These are phyloP conservation scores for Zosterops pallidus DNA, from an alignment of 2,113 vertebrate genomes.

Conservation along the genomic window DNA sequence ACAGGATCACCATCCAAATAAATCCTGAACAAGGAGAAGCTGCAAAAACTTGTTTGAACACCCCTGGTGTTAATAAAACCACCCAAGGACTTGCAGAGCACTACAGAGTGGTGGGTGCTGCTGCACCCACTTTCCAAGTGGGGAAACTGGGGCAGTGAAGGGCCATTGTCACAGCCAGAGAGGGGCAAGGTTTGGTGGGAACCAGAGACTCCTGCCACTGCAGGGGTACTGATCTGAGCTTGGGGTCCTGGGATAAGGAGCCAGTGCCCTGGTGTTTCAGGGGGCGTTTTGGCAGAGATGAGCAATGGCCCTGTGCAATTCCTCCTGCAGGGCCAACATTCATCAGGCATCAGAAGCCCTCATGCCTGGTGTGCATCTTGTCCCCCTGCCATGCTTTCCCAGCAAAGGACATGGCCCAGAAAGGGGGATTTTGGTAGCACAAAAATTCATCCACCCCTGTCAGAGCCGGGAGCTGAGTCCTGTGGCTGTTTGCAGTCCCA, in stretches of 20 bases:
- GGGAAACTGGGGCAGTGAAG: neutral
- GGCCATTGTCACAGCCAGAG: neutral
- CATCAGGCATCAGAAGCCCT: neutral
- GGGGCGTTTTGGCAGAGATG: neutral
- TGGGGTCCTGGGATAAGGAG: neutral
- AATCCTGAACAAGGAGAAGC: neutral
- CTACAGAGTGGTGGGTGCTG: neutral
- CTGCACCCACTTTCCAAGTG: neutral
- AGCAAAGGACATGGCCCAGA: neutral
- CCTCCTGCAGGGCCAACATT: neutral
- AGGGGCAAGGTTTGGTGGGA: neutral
- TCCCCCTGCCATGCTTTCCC: rapidly evolving
- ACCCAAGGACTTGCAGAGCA: neutral
- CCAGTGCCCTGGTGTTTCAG: neutral
- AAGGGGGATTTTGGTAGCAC: neutral
- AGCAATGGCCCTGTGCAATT: neutral
- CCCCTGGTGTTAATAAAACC: neutral
- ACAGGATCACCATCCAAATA: neutral
- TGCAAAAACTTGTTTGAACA: neutral
- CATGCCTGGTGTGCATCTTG: rapidly evolving
- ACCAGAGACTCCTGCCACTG: neutral
- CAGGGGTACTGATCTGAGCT: neutral
- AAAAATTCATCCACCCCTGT: neutral
- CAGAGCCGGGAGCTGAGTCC: neutral
- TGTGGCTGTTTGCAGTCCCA: neutral